A percentile compares a stretch with the other conserved stretches of the same genome.
Conservation (phyloP, 2,888 invertebrate species). For the Hirtodrosophila confusa region DNA sequence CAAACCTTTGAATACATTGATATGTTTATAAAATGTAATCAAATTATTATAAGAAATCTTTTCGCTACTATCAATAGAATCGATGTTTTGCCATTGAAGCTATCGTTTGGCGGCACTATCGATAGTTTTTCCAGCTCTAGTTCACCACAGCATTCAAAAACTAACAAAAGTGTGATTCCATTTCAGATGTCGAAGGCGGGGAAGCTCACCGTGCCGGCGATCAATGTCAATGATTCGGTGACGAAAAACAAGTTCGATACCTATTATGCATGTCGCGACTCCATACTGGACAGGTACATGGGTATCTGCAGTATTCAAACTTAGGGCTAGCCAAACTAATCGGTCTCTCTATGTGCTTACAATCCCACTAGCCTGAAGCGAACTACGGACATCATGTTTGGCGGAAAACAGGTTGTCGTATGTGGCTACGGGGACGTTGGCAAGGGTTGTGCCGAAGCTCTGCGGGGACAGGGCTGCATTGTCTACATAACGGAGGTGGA, state of each 20-base stretch:
- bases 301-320: no score
- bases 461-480: conserved; percentile 96
- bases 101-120: no score
- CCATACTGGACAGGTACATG: conserved; percentile 91
- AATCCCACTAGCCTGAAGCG: conserved; percentile 83
- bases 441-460: conserved; percentile 96
- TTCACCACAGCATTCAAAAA: background rate
- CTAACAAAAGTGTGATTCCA: background rate
- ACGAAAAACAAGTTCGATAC: conserved; percentile 99
- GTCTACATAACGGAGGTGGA: conserved; percentile 95
- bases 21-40: no score
- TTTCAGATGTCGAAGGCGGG: conserved; percentile 72
- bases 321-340: background rate
- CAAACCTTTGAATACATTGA: no score
- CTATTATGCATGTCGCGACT: conserved; percentile 96
- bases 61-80: no score
- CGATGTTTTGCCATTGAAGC: no score
- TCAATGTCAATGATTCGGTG: conserved; percentile 90
- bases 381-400: conserved; percentile 94
- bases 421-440: conserved; percentile 99
- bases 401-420: conserved; percentile 96
- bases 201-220: conserved; percentile 78
- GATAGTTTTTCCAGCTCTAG: no score
- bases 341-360: background rate
- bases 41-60: no score